These are phyloP conservation scores for Seriola quinqueradiata DNA, from an alignment of 2,113 vertebrate species.

Conservation along the genomic window DNA sequence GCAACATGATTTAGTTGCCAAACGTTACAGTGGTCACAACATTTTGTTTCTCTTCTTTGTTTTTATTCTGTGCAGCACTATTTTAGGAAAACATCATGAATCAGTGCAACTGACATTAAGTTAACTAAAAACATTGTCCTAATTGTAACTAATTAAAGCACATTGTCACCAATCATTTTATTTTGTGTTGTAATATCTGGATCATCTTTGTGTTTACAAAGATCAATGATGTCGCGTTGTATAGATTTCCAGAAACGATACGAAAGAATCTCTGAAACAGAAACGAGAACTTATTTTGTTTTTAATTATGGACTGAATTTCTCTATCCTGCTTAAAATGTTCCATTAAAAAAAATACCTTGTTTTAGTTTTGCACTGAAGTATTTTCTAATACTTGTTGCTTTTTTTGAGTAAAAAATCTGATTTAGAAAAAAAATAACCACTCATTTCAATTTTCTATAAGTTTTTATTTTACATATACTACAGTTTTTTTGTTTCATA, in stretches of 20 bases:
- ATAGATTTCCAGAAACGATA: constrained; percentile 13
- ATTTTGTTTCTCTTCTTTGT: constrained; percentile 33
- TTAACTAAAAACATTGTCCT: too few species aligned
- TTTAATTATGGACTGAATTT: constrained; percentile 30
- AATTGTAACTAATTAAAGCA: too few species aligned
- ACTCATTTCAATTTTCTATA: constrained; percentile 70
- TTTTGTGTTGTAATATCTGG: neutral
- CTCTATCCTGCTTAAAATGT: constrained; percentile 29
- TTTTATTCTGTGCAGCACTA: neutral
- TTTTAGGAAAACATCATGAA: neutral
- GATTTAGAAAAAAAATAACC: neutral
- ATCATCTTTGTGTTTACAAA: constrained; percentile 34
- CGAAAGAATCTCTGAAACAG: neutral
- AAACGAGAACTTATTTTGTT: constrained; percentile 13
- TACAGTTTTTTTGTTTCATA: constrained; percentile 73
- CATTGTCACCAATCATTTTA: neutral
- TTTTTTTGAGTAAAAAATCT: neutral
- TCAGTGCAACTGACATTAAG: neutral
- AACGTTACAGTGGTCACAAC: constrained; percentile 28
- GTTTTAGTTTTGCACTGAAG: constrained; percentile 9
- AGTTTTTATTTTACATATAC: constrained; percentile 85
- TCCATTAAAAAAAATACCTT: constrained; percentile 23
- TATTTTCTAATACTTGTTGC: neutral
- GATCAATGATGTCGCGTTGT: constrained; percentile 30
- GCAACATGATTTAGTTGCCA: neutral